Evolutionary conservation across 2,113 vertebrate species (phyloP).

Genomic region (Perognathus longimembris): DNA sequence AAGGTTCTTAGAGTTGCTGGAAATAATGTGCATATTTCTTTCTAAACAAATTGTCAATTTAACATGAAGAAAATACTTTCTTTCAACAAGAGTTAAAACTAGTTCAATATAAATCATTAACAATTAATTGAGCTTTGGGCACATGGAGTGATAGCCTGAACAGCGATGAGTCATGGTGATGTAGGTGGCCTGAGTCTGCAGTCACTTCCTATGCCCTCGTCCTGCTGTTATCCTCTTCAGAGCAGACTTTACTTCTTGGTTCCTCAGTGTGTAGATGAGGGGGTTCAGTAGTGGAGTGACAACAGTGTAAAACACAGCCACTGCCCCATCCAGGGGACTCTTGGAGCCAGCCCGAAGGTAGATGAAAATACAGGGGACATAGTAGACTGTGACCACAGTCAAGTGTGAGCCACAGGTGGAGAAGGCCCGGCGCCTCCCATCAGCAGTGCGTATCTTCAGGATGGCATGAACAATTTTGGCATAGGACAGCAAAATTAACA

Average conservation of each 20-base stretch:
- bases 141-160: background rate
- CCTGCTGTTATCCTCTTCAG: slow-evolving; percentile 57
- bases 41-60: slow-evolving; percentile 2
- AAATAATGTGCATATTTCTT: slow-evolving; percentile 2
- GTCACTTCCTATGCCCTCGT: background rate
- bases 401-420: slow-evolving; percentile 80
- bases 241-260: slow-evolving; percentile 77
- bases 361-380: slow-evolving; percentile 77
- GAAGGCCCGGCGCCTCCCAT: slow-evolving; percentile 69
- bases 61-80: slow-evolving; percentile 27
- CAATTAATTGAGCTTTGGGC: background rate
- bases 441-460: slow-evolving; percentile 62
- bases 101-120: background rate
- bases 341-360: slow-evolving; percentile 68
- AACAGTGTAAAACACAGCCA: slow-evolving; percentile 77
- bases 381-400: slow-evolving; percentile 76
- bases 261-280: slow-evolving; percentile 80
- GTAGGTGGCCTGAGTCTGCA: background rate
- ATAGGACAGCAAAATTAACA: slow-evolving; percentile 76
- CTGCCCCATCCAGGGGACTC: slow-evolving; percentile 63
- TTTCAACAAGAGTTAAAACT: slow-evolving; percentile 8
- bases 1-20: background rate
- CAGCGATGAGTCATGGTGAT: too few species aligned
- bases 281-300: slow-evolving; percentile 79
- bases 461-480: slow-evolving; percentile 72